Evolutionary conservation across 2,888 invertebrate species (phyloP), one percentile per base, ranked within the genome.

Genomic region (Atherix ibis): DNA sequence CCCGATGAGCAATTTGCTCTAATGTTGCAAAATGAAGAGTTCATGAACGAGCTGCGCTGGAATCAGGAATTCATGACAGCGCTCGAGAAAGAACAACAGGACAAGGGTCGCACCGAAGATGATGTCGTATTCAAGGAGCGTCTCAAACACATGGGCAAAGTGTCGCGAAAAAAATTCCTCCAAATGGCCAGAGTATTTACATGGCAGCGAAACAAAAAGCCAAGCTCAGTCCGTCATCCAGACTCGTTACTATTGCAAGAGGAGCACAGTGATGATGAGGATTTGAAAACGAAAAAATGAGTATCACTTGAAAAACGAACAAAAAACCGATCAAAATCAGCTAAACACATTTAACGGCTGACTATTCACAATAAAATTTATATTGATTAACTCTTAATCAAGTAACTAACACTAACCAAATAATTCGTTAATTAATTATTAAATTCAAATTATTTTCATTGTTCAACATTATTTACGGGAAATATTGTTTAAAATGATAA

Each of bases 11-110:
- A 78, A 43, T 79, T 85, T 42, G 88, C 88, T 1, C 69, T 87
- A 41, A 76, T 85, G 58, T 64, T 89, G 36, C 89, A 89, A 56
- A 89, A 89, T 50, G 83, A 85, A 52, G 89, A 91, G 58, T 89
- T 89, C 48, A 76, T 89, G 72, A 73, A 79, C 28, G 84, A 88
- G 51, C 62, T 89, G 22, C 66, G 83, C 37, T 77, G 79, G 71
- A 84, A 89, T 56, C 76, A 82, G 53, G 85, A 87, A 49, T 89
- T 89, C 51, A 76, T 89, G 67, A 76, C 75, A 16, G 79, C 84
- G 2, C 62, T 88, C 31, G 81, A 85, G 50, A 77, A 73, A 52
- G 85, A 84, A 65, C 70, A 69, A 46, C 66, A 65, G 4, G 61
- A 64, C 28, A 56, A 58, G 38, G 52, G 60, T 17, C 70, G 68